Percentiles rank a stretch among this genome's conserved stretches.
These are phyloP conservation scores for Alosa alosa DNA, from an alignment of 2,113 vertebrate species.

Conservation along the genomic window DNA sequence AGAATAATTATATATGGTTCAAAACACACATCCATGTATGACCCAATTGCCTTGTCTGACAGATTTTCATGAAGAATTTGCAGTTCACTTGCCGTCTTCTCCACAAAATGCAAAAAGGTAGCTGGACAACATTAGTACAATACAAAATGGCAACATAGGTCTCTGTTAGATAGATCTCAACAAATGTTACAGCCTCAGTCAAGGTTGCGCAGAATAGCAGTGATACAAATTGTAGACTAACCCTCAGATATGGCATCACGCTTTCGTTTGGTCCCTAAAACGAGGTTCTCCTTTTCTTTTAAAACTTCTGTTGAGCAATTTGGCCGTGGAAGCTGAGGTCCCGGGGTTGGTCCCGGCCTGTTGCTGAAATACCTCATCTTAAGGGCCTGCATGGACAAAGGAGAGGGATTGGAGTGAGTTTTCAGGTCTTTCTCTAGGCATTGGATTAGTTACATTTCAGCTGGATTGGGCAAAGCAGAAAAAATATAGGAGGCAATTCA, in stretches of 20 bases:
- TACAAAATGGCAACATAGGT: not conserved
- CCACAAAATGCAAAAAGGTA: not conserved
- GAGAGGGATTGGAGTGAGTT: not conserved
- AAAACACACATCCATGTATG: not conserved
- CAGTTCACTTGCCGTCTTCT: not conserved
- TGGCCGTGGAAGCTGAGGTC: slow-evolving; percentile 85
- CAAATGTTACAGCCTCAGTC: not conserved
- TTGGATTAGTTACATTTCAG: not conserved
- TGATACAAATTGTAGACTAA: slow-evolving; percentile 45
- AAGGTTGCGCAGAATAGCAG: not conserved
- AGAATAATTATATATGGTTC: not conserved
- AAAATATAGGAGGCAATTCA: not conserved
- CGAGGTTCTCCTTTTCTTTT: slow-evolving; percentile 81
- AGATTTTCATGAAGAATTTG: not conserved
- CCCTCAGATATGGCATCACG: slow-evolving; percentile 82
- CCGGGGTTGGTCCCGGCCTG: slow-evolving; percentile 87
- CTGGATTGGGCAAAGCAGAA: not conserved
- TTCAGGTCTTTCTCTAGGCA: not conserved
- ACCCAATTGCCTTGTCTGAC: not conserved
- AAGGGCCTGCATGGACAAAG: slow-evolving; percentile 75
- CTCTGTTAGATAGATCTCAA: not conserved
- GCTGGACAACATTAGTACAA: not conserved
- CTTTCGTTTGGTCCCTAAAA: slow-evolving; percentile 82
- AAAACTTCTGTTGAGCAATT: slow-evolving; percentile 82
- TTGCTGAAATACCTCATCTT: slow-evolving; percentile 93